Percentiles rank a stretch among this genome's conserved stretches.
These are phyloP conservation scores for Danio aesculapii DNA, from an alignment of 2,797 vertebrate species.

Conservation along the genomic window DNA sequence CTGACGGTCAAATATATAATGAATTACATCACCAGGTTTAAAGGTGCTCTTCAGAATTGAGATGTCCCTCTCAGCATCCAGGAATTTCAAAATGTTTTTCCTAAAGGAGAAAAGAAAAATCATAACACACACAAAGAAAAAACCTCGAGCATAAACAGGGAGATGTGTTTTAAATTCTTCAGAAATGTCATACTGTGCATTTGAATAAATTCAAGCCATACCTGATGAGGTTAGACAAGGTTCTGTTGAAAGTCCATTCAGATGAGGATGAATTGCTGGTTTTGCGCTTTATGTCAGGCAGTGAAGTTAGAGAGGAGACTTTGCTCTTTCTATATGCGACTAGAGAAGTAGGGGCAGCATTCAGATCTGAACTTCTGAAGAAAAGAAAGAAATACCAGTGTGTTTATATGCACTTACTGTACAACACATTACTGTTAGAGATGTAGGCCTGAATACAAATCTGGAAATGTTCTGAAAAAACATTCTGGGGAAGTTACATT, in stretches of 20 bases:
- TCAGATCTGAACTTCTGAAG: slow-evolving; percentile 35
- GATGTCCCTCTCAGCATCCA: slow-evolving; percentile 95
- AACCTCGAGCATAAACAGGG: not conserved
- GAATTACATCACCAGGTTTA: slow-evolving; percentile 92
- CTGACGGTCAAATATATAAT: slow-evolving; percentile 95
- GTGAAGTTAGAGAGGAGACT: slow-evolving; percentile 24
- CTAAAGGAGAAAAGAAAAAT: slow-evolving; percentile 68
- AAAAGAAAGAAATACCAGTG: not conserved
- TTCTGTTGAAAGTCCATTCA: slow-evolving; percentile 79
- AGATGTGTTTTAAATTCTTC: not conserved
- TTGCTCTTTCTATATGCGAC: slow-evolving; percentile 27
- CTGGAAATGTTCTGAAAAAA: too few relatives aligned
- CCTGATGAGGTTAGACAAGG: slow-evolving; percentile 81
- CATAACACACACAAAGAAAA: not conserved
- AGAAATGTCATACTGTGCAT: not conserved
- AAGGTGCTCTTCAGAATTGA: slow-evolving; percentile 94
- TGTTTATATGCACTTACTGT: not conserved
- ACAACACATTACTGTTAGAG: not conserved
- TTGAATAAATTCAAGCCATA: slow-evolving; percentile 26
- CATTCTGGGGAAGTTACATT: too few relatives aligned
- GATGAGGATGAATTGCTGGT: slow-evolving; percentile 56
- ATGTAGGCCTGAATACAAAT: not conserved
- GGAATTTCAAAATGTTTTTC: slow-evolving; percentile 92
- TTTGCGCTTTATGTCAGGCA: slow-evolving; percentile 52
- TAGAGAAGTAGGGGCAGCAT: slow-evolving; percentile 57